Base-by-base conservation (phyloP, 2,888 invertebrate genomes). In the Leucoptera coffeella region DNA sequence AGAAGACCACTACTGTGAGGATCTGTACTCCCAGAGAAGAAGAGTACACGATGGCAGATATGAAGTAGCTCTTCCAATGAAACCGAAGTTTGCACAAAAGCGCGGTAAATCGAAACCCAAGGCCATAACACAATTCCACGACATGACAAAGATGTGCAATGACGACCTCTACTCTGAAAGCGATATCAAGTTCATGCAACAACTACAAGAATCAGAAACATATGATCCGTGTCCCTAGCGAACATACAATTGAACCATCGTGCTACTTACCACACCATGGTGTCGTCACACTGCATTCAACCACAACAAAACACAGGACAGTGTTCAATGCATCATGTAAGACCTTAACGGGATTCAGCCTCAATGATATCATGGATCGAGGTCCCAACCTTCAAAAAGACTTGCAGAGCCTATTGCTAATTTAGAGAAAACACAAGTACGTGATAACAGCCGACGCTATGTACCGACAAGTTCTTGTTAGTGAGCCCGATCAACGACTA, bases 281-380 rank as follows among this genome's bases (percentile, higher is more conserved):
- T 11, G 30, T 29, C 2, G 10, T 27, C 2, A 9, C 14, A 25
- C 10, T n/a, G 6, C 12, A 23, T 4, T 25, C 29, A 8, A 11
- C 25, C 4, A 32, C 32, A 8, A 32, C 30, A 2, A 29, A 28
- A 15, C 12, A 28, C 7, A 10, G 31, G n/a, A 15, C 12, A 3
- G 31, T 31, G 4, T 29, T 31, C 15, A 31, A 31, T 10, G 29
- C 17, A 4, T 27, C 29, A 2, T 14, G 7, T 10, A 22, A 23
- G 15, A 29, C 29, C 9, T 11, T 14, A 2, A 12, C 26, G 4
- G 25, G 35, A 0, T 23, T 13, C 1, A 36, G 35, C 8, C 20
- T 42, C 2, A 42, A 42, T 29, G 38, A 38, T 14, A 2, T 38
- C 1, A 38, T 39, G 34, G 19, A 29, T 5, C 27, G 23, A 6